phyloP scores from a whole-genome alignment of 2,888 invertebrate species.

The Aspidiotus destructor region DNA sequence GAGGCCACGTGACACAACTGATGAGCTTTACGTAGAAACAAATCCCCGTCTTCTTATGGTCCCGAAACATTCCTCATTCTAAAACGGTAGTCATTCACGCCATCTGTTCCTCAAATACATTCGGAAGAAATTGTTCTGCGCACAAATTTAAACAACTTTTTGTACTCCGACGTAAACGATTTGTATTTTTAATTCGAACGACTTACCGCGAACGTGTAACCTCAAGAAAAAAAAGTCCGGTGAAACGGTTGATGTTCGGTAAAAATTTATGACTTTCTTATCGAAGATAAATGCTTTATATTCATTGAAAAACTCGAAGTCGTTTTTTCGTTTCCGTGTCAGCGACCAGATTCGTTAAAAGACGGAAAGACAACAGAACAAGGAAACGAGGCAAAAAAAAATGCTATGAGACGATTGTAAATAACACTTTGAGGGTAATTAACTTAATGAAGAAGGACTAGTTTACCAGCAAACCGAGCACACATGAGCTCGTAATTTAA shows the following conservation, averaged over 20 bases:
- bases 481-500: constrained; percentile 26
- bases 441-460: constrained; percentile 29
- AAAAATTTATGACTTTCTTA: constrained; percentile 18
- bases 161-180: too few relatives aligned
- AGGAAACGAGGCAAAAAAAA: constrained; percentile 13
- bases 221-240: constrained; percentile 1
- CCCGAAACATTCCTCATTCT: too few relatives aligned
- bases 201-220: neutral
- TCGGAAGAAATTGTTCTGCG: too few relatives aligned
- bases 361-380: constrained; percentile 2
- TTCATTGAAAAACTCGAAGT: constrained; percentile 4
- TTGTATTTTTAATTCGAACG: too few relatives aligned
- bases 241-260: neutral
- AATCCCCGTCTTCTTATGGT: too few relatives aligned
- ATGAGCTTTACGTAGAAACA: too few relatives aligned
- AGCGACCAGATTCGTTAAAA: constrained; percentile 12
- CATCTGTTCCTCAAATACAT: too few relatives aligned
- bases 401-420: constrained; percentile 4
- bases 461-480: neutral
- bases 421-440: constrained; percentile 27
- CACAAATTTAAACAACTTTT: too few relatives aligned
- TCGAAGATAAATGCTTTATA: constrained; percentile 11
- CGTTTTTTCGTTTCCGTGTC: constrained; percentile 19
- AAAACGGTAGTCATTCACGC: too few relatives aligned
- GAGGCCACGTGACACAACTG: too few relatives aligned